Percentiles rank a stretch among this genome's conserved stretches.
Conservation (phyloP, 2,797 vertebrate species). For the Cossypha heuglini region DNA sequence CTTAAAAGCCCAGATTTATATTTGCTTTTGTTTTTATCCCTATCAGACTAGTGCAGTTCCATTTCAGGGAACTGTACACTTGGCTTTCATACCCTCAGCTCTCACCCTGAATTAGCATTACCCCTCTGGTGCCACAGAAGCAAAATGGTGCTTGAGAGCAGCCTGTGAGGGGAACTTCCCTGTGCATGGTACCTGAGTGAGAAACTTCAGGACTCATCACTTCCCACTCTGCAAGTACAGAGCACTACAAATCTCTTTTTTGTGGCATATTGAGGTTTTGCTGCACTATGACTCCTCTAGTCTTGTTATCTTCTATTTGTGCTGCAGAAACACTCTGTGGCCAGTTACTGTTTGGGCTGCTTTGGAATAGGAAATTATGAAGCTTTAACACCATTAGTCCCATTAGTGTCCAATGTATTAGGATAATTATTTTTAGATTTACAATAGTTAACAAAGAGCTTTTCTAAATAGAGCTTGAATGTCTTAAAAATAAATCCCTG, state of each 20-base stretch:
- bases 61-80: not conserved
- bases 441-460: constrained; percentile 68
- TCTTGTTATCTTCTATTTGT: not conserved
- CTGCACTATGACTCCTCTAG: not conserved
- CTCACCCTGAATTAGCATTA: not conserved
- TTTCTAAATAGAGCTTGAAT: constrained; percentile 75
- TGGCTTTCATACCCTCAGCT: not conserved
- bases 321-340: not conserved
- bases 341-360: not conserved
- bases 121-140: not conserved
- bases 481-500: constrained; percentile 77
- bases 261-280: not conserved
- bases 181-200: not conserved
- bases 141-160: not conserved
- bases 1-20: not conserved
- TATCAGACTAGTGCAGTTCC: not conserved
- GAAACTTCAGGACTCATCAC: not conserved
- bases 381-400: not conserved
- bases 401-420: constrained; percentile 50
- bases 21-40: not conserved
- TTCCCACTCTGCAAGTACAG: not conserved
- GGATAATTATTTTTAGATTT: constrained; percentile 70
- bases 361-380: not conserved
- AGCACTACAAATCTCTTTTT: not conserved
- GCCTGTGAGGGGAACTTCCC: not conserved